Conservation (phyloP, 2,113 vertebrate genomes). For the Corydoras maculifer region DNA sequence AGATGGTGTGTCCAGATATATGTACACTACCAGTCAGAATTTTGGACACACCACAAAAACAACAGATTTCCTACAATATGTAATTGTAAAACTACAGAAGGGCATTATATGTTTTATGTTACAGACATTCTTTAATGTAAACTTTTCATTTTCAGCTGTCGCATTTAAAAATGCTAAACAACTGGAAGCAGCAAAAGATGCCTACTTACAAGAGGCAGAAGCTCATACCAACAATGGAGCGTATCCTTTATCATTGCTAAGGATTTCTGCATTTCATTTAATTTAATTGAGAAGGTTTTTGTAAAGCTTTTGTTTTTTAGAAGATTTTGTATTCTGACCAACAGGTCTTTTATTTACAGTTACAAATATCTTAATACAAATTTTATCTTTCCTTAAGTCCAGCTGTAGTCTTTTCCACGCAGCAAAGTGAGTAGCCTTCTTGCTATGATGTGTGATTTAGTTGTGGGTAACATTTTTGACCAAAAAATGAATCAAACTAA, state of each 20-base stretch:
- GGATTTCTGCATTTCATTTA: neutral
- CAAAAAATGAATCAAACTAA: no score
- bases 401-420: conserved; percentile 78
- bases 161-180: conserved; percentile 88
- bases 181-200: conserved; percentile 82
- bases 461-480: neutral
- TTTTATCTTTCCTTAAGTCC: conserved; percentile 65
- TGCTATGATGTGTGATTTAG: neutral
- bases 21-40: no score
- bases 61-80: no score
- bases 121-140: neutral
- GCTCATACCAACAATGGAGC: conserved; percentile 76
- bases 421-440: conserved; percentile 76
- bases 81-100: no score
- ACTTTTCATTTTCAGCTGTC: conserved; percentile 67
- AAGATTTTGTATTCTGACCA: no score
- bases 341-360: no score
- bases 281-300: neutral
- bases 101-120: neutral
- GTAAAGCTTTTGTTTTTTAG: no score
- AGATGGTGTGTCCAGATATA: no score
- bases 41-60: no score
- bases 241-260: conserved; percentile 69
- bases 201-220: conserved; percentile 75
- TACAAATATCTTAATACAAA: no score